phyloP scores from a whole-genome alignment of 1,140 invertebrate species.

The Parasteatoda tepidariorum region DNA sequence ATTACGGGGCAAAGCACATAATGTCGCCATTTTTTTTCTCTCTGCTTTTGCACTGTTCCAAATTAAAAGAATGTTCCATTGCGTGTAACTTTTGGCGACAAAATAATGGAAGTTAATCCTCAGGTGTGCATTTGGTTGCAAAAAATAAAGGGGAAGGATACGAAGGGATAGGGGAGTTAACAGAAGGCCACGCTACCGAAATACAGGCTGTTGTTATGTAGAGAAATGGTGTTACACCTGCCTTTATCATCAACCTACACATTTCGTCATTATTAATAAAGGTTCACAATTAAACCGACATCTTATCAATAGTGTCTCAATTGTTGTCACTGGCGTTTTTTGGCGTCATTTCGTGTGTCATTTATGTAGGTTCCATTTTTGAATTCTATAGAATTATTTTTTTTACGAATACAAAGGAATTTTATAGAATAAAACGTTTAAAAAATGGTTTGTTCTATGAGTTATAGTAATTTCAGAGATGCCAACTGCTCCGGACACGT shows the following conservation, averaged over 20 bases:
- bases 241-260: not conserved
- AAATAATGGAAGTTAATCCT: not conserved
- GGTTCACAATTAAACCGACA: not conserved
- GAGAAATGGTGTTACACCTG: not conserved
- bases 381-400: too few relatives aligned
- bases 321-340: too few relatives aligned
- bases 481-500: too few relatives aligned
- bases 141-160: not conserved
- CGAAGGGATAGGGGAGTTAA: not conserved
- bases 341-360: too few relatives aligned
- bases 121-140: not conserved
- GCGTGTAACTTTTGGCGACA: not conserved
- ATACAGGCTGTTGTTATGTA: not conserved
- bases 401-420: too few relatives aligned
- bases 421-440: too few relatives aligned
- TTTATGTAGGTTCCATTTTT: too few relatives aligned
- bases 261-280: not conserved
- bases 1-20: slow-evolving; percentile 5
- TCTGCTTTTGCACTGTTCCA: not conserved
- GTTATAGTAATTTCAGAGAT: too few relatives aligned
- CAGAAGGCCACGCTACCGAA: not conserved
- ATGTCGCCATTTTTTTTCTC: not conserved
- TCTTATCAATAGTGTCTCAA: too few relatives aligned
- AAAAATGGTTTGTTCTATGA: too few relatives aligned
- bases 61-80: not conserved